Evolutionary conservation across 1,140 invertebrate species (phyloP).

Genomic region (Colletes gigas): DNA sequence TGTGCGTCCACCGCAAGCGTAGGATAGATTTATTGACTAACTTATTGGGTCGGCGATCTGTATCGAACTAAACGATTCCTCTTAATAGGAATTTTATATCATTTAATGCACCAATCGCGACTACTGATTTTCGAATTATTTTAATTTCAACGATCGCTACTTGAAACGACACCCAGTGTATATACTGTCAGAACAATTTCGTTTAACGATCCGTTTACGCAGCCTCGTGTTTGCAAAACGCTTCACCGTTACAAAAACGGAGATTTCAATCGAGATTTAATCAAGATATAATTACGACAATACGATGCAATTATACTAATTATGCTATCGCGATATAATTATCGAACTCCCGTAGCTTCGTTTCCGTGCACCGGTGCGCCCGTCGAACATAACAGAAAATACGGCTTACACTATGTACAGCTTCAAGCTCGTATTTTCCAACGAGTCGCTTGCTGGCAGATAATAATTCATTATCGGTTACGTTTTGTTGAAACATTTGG

Average conservation of each 20-base stretch:
- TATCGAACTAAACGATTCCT: too few relatives aligned
- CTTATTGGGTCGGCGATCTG: too few relatives aligned
- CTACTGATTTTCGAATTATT: too few relatives aligned
- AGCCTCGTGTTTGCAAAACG: background rate
- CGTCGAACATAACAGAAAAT: background rate
- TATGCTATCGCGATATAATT: constrained; percentile 18
- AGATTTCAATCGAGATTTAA: constrained; percentile 4
- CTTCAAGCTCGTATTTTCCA: background rate
- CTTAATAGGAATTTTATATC: too few relatives aligned
- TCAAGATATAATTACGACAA: constrained; percentile 9
- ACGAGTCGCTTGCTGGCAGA: background rate
- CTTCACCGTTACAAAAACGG: background rate
- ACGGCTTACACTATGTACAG: background rate
- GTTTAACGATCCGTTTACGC: too few relatives aligned
- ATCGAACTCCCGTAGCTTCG: background rate
- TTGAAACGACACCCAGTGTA: background rate
- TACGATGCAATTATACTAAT: constrained; percentile 12
- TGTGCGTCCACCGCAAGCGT: too few relatives aligned
- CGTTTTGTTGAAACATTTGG: background rate
- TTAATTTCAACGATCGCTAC: too few relatives aligned
- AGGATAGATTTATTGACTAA: too few relatives aligned
- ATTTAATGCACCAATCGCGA: too few relatives aligned
- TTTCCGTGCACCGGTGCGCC: background rate
- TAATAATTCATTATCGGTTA: background rate
- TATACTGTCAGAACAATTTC: background rate